Conservation (phyloP, 2,113 vertebrate species). For the Pyxicephalus adspersus region DNA sequence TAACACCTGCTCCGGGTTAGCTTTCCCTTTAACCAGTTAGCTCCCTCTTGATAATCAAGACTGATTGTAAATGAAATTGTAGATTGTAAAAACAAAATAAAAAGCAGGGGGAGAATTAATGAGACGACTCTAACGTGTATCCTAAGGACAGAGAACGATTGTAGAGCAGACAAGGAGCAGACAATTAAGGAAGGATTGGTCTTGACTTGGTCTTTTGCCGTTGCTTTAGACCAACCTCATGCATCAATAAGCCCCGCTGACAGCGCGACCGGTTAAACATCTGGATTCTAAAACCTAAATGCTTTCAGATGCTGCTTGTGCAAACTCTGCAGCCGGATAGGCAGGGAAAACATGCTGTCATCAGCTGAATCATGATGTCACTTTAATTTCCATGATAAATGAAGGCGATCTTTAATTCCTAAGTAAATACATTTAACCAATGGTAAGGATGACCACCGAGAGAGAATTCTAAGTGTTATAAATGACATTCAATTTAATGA, state of each 20-base stretch:
- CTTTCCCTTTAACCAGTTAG: constrained; percentile 38
- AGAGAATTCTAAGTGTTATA: neutral
- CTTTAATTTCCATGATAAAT: constrained; percentile 49
- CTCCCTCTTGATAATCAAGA: constrained; percentile 39
- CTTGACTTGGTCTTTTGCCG: constrained; percentile 42
- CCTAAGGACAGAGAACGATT: constrained; percentile 52
- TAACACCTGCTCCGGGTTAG: neutral
- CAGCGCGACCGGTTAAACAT: constrained; percentile 44
- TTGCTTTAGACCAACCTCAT: constrained; percentile 49
- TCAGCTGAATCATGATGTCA: constrained; percentile 49
- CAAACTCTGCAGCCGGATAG: neutral
- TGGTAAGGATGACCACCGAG: constrained; percentile 4
- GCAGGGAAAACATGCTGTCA: constrained; percentile 37
- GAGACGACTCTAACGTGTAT: constrained; percentile 38
- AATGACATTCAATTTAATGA: no score
- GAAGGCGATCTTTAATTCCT: constrained; percentile 33
- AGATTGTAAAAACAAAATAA: constrained; percentile 50
- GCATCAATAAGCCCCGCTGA: constrained; percentile 53
- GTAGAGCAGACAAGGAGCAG: constrained; percentile 35
- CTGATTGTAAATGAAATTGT: constrained; percentile 48
- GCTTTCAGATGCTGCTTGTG: constrained; percentile 43
- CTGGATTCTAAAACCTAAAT: constrained; percentile 37
- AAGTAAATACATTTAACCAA: constrained; percentile 27
- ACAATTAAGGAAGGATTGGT: constrained; percentile 46
- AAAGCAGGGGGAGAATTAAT: constrained; percentile 49